Evolutionary conservation across 2,113 vertebrate species (phyloP), one percentile per base, ranked within the genome.

Genomic region (Heteronetta atricapilla): DNA sequence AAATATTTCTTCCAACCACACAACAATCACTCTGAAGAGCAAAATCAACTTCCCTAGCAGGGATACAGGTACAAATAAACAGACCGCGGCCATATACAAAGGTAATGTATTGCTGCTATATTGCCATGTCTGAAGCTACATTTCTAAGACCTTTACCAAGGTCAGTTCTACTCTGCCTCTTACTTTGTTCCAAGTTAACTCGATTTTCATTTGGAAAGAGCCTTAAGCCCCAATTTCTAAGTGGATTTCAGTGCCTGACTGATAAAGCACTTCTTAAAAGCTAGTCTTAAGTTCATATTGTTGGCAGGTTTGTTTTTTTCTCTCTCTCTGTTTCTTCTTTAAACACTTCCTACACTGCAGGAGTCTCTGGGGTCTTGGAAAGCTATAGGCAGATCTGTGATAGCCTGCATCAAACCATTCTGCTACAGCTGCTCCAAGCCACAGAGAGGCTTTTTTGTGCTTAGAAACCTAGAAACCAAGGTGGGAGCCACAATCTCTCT

Each of bases 1-100:
- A 84, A 97, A 97, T 97, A 91, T 86, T 96, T 96, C 94, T 95
- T 88, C 81, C 84, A 85, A 8, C 55, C 75, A 70, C 1, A 12
- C 55, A 69, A 86, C 42, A 59, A 83, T 38, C 52, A 18, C 28
- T 60, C 33, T 46, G 76, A 86, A 83, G 60, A 90, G 85, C 52
- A 82, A 83, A 96, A 74, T 42, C 72, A 50, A 73, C 56, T 80
- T 64, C 64, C 74, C 76, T 44, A 40, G 5, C 33, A 63, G 87
- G 46, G 42, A 60, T 25, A 13, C 34, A 53, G 76, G 60, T 67
- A 74, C 52, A 91, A 76, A 88, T 38, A 87, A 94, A 87, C 63
- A 89, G 40, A 2, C 38, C 10, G 42, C 16, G 34, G 33, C 58
- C 74, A 42, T 38, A 28, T 76, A 75, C 1, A 0, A 40, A 34